phyloP scores from a whole-genome alignment of 2,888 invertebrate species.

The Salticus scenicus region DNA sequence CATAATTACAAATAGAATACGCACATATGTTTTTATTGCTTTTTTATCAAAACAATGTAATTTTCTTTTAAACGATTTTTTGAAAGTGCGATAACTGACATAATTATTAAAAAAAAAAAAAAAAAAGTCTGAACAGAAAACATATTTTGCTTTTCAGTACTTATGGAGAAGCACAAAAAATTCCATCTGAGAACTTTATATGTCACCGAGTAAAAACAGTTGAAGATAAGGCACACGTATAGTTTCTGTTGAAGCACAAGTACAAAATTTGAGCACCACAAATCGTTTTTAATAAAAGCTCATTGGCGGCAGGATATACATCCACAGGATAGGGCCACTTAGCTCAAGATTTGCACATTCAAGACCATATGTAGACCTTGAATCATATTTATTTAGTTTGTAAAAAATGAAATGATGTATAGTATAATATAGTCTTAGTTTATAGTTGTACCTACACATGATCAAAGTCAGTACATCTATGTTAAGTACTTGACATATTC shows the following conservation, averaged over 20 bases:
- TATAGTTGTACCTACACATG: neutral
- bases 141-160: no score
- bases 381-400: neutral
- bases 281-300: slow-evolving; percentile 66
- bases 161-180: slow-evolving; percentile 7
- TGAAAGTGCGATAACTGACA: neutral
- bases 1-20: neutral
- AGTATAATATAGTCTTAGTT: neutral
- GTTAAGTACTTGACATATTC: neutral
- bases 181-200: slow-evolving; percentile 27
- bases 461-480: neutral
- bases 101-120: neutral
- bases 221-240: slow-evolving; percentile 69
- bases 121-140: no score
- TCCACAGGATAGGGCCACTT: slow-evolving; percentile 54
- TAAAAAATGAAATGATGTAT: slow-evolving; percentile 2
- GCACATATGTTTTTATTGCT: neutral
- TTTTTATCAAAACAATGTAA: neutral
- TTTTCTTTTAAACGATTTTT: neutral
- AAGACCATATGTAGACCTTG: slow-evolving; percentile 9
- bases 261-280: slow-evolving; percentile 70
- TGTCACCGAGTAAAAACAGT: slow-evolving; percentile 56
- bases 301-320: slow-evolving; percentile 67
- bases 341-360: slow-evolving; percentile 26
- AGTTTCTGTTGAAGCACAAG: slow-evolving; percentile 61